A percentile compares a stretch with the other conserved stretches of the same genome.
Conservation (phyloP, 35 echinoderm and acorn worm genomes). For the Hemicentrotus pulcherrimus region DNA sequence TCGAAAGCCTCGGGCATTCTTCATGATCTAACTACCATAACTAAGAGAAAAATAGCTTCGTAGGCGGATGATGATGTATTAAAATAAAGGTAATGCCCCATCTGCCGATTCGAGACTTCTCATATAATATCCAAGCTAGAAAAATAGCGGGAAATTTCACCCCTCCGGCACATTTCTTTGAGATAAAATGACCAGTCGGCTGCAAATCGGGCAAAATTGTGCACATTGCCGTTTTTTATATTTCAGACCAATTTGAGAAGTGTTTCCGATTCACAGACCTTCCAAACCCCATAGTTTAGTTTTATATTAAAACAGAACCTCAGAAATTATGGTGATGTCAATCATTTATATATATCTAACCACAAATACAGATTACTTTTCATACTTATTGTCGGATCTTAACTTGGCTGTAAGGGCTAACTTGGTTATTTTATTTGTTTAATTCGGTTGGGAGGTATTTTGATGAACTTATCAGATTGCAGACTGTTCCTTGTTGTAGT, state of each 20-base stretch:
- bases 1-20: neutral
- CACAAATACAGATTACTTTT: neutral
- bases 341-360: neutral
- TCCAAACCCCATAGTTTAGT: too few species aligned
- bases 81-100: neutral
- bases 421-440: neutral
- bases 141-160: neutral
- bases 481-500: neutral
- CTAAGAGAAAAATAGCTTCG: neutral
- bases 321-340: neutral
- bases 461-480: neutral
- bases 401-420: neutral
- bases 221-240: neutral
- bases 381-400: neutral
- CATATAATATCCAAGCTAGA: neutral
- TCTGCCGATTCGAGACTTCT: neutral
- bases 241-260: neutral
- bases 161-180: neutral
- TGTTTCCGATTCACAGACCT: too few species aligned
- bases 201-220: neutral
- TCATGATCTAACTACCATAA: neutral
- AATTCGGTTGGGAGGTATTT: neutral
- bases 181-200: neutral
- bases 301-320: neutral
- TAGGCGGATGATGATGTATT: neutral